Evolutionary conservation across 92 coral and sea anemone species (phyloP).

Genomic region (Desmophyllum pertusum): DNA sequence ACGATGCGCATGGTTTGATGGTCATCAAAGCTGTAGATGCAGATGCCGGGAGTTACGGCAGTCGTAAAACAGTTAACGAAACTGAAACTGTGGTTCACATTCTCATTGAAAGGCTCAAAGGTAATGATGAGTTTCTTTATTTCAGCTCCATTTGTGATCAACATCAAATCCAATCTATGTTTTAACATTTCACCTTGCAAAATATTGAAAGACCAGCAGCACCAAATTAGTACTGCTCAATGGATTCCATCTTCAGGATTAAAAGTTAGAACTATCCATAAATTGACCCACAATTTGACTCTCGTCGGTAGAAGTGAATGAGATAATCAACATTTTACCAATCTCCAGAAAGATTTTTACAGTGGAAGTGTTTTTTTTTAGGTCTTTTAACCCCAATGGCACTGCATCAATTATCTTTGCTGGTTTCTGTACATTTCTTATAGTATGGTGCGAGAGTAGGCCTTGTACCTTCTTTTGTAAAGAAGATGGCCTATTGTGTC

Average conservation of each 20-base stretch:
- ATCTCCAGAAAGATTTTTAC: too few species aligned
- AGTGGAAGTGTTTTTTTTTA: too few species aligned
- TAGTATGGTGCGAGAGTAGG: too few species aligned
- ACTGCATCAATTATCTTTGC: not conserved
- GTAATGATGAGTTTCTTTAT: conserved; percentile 38
- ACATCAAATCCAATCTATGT: too few species aligned
- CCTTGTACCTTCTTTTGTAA: too few species aligned
- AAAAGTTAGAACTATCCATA: not conserved
- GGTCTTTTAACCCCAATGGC: not conserved
- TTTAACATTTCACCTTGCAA: not conserved
- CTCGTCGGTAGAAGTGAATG: too few species aligned
- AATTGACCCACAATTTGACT: not conserved
- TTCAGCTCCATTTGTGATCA: too few species aligned
- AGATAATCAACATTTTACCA: too few species aligned
- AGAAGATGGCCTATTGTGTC: too few species aligned
- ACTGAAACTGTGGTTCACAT: conserved; percentile 44
- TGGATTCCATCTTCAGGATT: not conserved
- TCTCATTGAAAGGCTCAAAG: conserved; percentile 79
- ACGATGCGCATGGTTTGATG: conserved; percentile 89
- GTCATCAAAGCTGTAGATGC: conserved; percentile 69
- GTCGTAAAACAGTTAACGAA: conserved; percentile 76
- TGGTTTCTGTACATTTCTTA: not conserved
- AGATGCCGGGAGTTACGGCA: conserved; percentile 68
- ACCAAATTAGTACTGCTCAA: not conserved
- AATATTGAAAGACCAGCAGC: not conserved